Evolutionary conservation across 2,797 vertebrate genomes (phyloP), one percentile per base, ranked within the genome.

Genomic region (Parambassis ranga): DNA sequence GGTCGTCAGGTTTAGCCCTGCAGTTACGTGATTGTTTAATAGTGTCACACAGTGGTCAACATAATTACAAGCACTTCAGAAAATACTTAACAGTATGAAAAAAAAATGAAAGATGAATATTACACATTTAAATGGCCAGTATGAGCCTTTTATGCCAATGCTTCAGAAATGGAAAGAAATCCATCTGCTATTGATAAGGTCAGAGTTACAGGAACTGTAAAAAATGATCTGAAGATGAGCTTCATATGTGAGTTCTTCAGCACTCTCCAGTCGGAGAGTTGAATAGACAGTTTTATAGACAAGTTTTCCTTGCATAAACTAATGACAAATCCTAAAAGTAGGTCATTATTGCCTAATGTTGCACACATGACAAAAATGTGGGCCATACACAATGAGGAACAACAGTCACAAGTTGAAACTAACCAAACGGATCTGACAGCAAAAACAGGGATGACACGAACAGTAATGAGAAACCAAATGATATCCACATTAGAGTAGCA

Each of bases 1-100:
- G 96, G 37, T 98, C 96, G 2, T 91, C 95, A 0, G 94, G 92
- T 62, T 93, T 93, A 65, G 95, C 95, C 96, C 96, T 98, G 65
- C 2, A 56, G 58, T 47, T 10, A 4, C 7, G 16, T 2, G 11
- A 3, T 18, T 11, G 31, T 8, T 13, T 4, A 38, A 5, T 46
- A 2, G n/a, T 19, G 5, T 13, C 24, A 18, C 7, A n/a, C 2
- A 4, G 8, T 6, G 18, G 2, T 22, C 4, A 26, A 32, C 36
- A 37, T 26, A n/a, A 35, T 32, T 10, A 7, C 5, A 18, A 49
- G 61, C 4, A 32, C 3, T 4, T 32, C 9, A 47, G 2, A 8
- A 24, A 38, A 35, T 24, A 30, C 22, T n/a, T 1, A 33, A 38
- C 19, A 16, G n/a, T n/a, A n/a, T n/a, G n/a, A n/a, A n/a, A n/a